phyloP scores from a whole-genome alignment of 2,113 vertebrate genomes.

The Hyperopisus bebe region DNA sequence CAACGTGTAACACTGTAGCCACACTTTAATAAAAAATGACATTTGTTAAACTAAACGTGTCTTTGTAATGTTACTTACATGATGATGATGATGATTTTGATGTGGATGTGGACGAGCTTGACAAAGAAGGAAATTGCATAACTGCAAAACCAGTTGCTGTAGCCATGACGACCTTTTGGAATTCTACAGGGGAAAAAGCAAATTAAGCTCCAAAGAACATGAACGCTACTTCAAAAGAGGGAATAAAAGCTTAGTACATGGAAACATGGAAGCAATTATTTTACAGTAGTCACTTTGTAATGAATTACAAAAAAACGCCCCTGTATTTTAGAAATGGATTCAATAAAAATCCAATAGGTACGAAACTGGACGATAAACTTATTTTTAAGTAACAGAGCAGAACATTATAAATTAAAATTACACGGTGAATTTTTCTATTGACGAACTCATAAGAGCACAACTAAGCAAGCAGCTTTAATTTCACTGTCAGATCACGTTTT shows the following conservation, averaged over 20 bases:
- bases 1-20: not conserved
- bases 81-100: slow-evolving; percentile 59
- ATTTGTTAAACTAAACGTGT: not conserved
- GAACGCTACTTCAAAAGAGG: not conserved
- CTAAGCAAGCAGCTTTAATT: no score
- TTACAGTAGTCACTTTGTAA: not conserved
- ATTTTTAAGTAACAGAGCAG: no score
- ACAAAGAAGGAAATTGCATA: slow-evolving; percentile 83
- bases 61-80: slow-evolving; percentile 65
- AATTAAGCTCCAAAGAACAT: not conserved
- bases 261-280: not conserved
- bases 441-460: no score
- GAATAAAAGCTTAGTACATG: no score
- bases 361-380: not conserved
- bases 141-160: slow-evolving; percentile 80
- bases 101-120: slow-evolving; percentile 79
- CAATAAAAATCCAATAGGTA: not conserved
- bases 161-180: slow-evolving; percentile 80
- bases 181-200: slow-evolving; percentile 55
- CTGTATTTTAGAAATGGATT: not conserved
- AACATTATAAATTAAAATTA: no score
- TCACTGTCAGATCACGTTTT: not conserved
- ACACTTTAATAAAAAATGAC: not conserved
- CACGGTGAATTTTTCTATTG: no score
- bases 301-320: not conserved